Evolutionary conservation across 2,797 vertebrate genomes (phyloP).

Genomic region (Acestrorhynchus altus): DNA sequence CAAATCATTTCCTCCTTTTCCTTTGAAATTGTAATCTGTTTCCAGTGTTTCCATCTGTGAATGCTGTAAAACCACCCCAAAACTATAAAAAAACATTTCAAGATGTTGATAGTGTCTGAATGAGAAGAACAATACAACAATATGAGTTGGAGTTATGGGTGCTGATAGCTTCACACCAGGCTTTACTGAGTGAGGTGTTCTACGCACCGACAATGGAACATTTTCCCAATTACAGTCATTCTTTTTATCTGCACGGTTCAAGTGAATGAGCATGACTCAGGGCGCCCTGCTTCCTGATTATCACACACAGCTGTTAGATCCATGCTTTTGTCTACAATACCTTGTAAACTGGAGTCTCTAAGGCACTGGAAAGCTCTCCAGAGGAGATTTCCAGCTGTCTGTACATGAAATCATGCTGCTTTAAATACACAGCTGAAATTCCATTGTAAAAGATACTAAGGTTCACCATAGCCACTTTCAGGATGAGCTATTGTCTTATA

Average conservation of each 20-base stretch:
- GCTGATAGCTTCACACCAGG: neutral
- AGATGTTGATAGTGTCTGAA: slow-evolving; percentile 36
- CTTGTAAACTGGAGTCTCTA: slow-evolving; percentile 32
- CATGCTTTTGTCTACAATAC: slow-evolving; percentile 28
- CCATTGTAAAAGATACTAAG: neutral
- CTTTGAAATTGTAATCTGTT: slow-evolving; percentile 3
- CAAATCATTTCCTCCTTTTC: slow-evolving; percentile 7
- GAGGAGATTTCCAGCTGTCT: slow-evolving; percentile 16
- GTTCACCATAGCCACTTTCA: neutral
- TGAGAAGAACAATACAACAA: slow-evolving; percentile 9
- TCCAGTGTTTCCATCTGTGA: slow-evolving; percentile 20
- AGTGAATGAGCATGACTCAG: neutral
- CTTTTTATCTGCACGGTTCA: slow-evolving; percentile 17
- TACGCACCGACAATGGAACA: slow-evolving; percentile 18
- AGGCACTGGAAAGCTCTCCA: slow-evolving; percentile 4
- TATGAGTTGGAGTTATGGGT: neutral
- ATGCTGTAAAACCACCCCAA: neutral
- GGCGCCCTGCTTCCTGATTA: slow-evolving; percentile 22
- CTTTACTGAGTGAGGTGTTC: slow-evolving; percentile 9
- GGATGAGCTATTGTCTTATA: neutral
- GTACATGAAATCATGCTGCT: slow-evolving; percentile 27
- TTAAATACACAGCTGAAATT: slow-evolving; percentile 28
- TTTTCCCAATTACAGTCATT: slow-evolving; percentile 29
- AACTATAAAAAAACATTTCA: slow-evolving; percentile 30
- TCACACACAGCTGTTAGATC: slow-evolving; percentile 42